phyloP scores from a whole-genome alignment of 2,888 invertebrate genomes.

The Sepiola atlantica region DNA sequence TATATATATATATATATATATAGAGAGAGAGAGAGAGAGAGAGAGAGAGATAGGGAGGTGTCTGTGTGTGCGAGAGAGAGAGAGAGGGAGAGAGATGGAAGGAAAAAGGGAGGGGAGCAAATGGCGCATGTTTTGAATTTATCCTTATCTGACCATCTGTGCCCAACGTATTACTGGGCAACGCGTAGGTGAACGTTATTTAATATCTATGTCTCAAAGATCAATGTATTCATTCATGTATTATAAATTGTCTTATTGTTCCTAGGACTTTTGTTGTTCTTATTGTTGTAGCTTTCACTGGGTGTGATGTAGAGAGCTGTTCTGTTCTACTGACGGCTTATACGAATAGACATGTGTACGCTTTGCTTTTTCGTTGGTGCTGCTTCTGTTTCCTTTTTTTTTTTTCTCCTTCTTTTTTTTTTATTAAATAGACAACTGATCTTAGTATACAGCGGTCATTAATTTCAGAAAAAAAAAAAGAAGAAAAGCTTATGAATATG shows the following conservation, averaged over 20 bases:
- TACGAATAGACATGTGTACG: too few species aligned
- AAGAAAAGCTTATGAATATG: not conserved
- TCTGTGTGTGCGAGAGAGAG: too few species aligned
- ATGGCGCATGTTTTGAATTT: not conserved
- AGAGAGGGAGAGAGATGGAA: too few species aligned
- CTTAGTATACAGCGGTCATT: not conserved
- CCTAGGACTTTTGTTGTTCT: not conserved
- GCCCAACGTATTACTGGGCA: not conserved
- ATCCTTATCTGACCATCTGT: not conserved
- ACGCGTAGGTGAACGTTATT: slow-evolving; percentile 19
- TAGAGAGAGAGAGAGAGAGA: too few species aligned
- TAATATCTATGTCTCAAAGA: slow-evolving; percentile 18
- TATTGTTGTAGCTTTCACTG: not conserved
- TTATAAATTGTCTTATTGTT: not conserved
- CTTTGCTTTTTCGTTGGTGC: too few species aligned
- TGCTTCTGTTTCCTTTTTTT: not conserved
- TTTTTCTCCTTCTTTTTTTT: not conserved
- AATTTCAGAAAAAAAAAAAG: not conserved
- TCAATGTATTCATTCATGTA: slow-evolving; percentile 21
- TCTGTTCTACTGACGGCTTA: not conserved
- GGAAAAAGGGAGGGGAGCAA: not conserved
- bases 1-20: too few species aligned
- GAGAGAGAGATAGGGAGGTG: too few species aligned
- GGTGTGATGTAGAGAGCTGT: not conserved
- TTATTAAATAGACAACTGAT: not conserved